Base-by-base conservation (phyloP, 2,113 vertebrate species). In the Siphamia tubifer region DNA sequence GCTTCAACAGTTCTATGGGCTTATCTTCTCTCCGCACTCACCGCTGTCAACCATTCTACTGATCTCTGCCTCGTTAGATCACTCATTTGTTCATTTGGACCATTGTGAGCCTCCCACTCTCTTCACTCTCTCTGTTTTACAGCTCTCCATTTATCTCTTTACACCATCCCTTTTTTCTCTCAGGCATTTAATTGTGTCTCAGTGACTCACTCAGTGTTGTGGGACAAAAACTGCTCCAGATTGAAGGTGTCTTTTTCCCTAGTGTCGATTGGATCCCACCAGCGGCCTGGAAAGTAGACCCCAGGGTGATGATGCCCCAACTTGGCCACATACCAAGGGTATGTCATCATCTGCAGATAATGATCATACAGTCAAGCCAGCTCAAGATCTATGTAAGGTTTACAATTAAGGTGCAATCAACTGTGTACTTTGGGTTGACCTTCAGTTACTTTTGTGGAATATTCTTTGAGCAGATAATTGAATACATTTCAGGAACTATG, bases 321-420 rank as follows among this genome's bases (percentile, higher is more conserved):
- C 85, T 95, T 98, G 66, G 93, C 91, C 81, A 99, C 92, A 79
- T 99, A 99, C 97, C 98, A 99, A 3, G 84, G 54, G 0, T 99
- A 98, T 36, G 98, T 99, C 98, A 99, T 97, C 96, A 99, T 96
- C 98, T 99, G 51, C 19, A 31, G 11, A 48, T 20, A 60, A 69
- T 31, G 55, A 36, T 66, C 42, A 17, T 3, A 67, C 36, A 57
- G 69, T 49, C 23, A 21, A 51, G n/a, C 57, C 21, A 13, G 54
- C 25, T 56, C 3, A 61, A 11, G 10, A 56, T 47, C 6, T 12
- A 7, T 31, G 16, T 27, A 17, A 40, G 56, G 43, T 58, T 48
- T 60, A 20, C 21, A 52, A 31, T 28, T 24, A 40, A 45, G 5
- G n/a, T n/a, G n/a, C n/a, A n/a, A n/a, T n/a, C n/a, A n/a, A n/a